These are phyloP conservation scores for Drosophila micromelanica DNA, from an alignment of 1,140 invertebrate species.

Conservation along the genomic window DNA sequence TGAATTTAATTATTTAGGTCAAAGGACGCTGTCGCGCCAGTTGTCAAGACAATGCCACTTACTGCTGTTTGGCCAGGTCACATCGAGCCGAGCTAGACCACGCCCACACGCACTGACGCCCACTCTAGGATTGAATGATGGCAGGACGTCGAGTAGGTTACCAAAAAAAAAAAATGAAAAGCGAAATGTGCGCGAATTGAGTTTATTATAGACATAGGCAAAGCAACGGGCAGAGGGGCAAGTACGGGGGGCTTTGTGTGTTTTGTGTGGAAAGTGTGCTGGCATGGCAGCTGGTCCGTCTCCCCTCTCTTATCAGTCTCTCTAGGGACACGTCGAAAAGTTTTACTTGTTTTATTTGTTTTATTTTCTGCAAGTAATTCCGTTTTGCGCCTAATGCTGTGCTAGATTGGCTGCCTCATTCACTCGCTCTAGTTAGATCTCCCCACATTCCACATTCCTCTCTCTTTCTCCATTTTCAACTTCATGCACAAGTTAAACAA, in stretches of 20 bases:
- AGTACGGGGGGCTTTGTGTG: background rate
- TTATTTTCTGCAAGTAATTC: conserved; percentile 72
- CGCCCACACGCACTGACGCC: conserved; percentile 5
- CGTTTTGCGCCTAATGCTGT: conserved; percentile 69
- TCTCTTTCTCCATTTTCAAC: conserved; percentile 1
- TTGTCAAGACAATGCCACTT: conserved; percentile 75
- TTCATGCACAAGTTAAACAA: conserved; percentile 66
- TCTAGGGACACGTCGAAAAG: conserved; percentile 43
- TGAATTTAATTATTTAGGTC: conserved; percentile 82
- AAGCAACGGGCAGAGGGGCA: conserved; percentile 11
- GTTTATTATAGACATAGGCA: conserved; percentile 64
- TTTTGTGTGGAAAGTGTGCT: background rate
- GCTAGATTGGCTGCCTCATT: conserved; percentile 6
- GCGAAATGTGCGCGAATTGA: conserved; percentile 66
- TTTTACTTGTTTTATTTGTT: conserved; percentile 69
- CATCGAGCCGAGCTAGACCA: background rate
- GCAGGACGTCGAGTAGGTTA: background rate
- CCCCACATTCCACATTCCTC: background rate
- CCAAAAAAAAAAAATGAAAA: conserved; percentile 34
- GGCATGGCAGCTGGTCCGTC: background rate
- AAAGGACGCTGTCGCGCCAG: conserved; percentile 66
- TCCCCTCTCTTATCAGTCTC: conserved; percentile 10
- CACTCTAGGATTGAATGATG: background rate
- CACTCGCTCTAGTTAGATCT: background rate
- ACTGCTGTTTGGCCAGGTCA: conserved; percentile 9